Conservation (phyloP, 2,113 vertebrate genomes). For the Clarias gariepinus region DNA sequence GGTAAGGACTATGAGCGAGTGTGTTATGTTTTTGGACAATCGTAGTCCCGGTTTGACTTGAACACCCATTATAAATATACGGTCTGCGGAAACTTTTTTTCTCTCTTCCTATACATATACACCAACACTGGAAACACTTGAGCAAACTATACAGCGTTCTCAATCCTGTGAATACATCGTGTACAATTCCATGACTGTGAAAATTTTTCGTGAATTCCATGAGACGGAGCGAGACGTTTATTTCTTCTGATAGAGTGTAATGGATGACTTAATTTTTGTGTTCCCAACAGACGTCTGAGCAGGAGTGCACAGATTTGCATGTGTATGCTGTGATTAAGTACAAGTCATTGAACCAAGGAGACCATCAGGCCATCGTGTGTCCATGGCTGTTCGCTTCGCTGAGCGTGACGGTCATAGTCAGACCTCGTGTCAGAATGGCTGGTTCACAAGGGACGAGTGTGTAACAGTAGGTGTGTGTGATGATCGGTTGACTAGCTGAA, state of each 20-base stretch:
- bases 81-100: too few relatives aligned
- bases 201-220: background rate
- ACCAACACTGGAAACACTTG: background rate
- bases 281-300: background rate
- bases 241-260: background rate
- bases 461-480: constrained; percentile 26
- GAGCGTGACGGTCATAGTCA: constrained; percentile 44
- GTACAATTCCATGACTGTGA: background rate
- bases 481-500: constrained; percentile 59
- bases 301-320: background rate
- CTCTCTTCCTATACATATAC: too few relatives aligned
- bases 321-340: constrained; percentile 24
- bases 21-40: too few relatives aligned
- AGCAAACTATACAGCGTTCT: background rate
- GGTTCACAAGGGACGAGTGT: constrained; percentile 38
- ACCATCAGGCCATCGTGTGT: constrained; percentile 15
- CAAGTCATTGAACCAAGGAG: constrained; percentile 12
- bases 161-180: background rate
- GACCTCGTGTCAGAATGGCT: constrained; percentile 46
- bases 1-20: too few relatives aligned
- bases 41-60: too few relatives aligned
- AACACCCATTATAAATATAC: too few relatives aligned
- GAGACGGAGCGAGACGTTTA: background rate
- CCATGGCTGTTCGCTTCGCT: constrained; percentile 35
- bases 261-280: background rate